Evolutionary conservation across 2,888 invertebrate species (phyloP).

Genomic region (Nemotelus pantherinus): DNA sequence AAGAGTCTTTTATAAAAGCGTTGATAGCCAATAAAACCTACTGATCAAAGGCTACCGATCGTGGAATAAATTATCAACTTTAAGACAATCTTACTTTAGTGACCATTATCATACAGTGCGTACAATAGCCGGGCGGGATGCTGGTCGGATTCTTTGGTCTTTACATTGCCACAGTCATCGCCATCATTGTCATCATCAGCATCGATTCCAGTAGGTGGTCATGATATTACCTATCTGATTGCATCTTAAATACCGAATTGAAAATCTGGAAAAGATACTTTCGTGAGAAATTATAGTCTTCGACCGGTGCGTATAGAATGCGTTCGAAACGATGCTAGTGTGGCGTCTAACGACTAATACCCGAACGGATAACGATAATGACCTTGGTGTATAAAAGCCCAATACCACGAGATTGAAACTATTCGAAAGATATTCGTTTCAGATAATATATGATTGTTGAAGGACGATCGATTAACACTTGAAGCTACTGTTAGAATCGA

Average conservation of each 20-base stretch:
- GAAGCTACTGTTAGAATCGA: slow-evolving; percentile 16
- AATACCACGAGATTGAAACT: too few species aligned
- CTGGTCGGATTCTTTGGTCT: slow-evolving; percentile 4
- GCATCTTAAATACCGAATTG: neutral
- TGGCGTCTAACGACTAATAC: slow-evolving; percentile 25
- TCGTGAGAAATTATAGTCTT: neutral
- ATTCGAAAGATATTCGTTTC: neutral
- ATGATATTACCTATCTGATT: neutral
- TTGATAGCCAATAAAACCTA: slow-evolving; percentile 39
- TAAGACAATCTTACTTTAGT: slow-evolving; percentile 14
- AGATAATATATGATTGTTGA: neutral
- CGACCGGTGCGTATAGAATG: neutral
- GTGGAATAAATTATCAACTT: slow-evolving; percentile 41
- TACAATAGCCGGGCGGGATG: neutral
- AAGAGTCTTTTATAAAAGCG: neutral
- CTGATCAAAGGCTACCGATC: slow-evolving; percentile 34
- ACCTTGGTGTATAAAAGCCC: too few species aligned
- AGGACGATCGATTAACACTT: slow-evolving; percentile 35
- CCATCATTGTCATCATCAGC: neutral
- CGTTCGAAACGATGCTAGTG: neutral
- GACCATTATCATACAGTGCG: neutral
- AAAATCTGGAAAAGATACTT: neutral
- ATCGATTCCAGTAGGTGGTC: slow-evolving; percentile 27
- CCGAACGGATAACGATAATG: too few species aligned
- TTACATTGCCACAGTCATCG: too few species aligned